Evolutionary conservation across 2,888 invertebrate species (phyloP).

Genomic region (Pandemis corylana): DNA sequence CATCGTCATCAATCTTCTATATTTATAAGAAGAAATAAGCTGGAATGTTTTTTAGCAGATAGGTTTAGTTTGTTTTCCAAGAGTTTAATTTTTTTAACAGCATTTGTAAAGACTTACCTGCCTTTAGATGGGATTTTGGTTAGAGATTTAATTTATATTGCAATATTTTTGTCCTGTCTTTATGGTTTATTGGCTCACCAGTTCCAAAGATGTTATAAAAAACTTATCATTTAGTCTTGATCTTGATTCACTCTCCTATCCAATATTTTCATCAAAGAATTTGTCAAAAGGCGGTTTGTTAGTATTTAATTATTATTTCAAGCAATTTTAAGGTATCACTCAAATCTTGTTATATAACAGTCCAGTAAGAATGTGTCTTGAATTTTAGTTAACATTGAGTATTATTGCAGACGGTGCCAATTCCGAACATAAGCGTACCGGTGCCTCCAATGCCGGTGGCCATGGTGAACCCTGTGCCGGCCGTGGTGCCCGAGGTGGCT

Average conservation of each 20-base stretch:
- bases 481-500: constrained; percentile 41
- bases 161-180: no score
- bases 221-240: no score
- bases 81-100: no score
- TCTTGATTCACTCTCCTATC: background rate
- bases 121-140: no score
- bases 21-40: no score
- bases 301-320: no score
- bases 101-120: no score
- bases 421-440: constrained; percentile 47
- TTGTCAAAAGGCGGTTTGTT: background rate
- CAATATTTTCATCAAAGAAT: background rate
- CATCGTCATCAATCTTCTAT: no score
- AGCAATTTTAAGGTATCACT: no score
- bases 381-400: background rate
- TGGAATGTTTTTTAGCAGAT: background rate
- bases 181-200: no score
- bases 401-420: constrained; percentile 49
- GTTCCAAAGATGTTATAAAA: no score
- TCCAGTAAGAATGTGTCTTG: background rate
- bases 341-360: background rate
- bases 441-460: constrained; percentile 46
- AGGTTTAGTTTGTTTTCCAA: background rate
- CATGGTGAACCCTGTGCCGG: constrained; percentile 36
- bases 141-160: no score